Percentiles rank a stretch among this genome's conserved stretches.
phyloP scores from a whole-genome alignment of 2,797 vertebrate species.

The Esox masquinongy region DNA sequence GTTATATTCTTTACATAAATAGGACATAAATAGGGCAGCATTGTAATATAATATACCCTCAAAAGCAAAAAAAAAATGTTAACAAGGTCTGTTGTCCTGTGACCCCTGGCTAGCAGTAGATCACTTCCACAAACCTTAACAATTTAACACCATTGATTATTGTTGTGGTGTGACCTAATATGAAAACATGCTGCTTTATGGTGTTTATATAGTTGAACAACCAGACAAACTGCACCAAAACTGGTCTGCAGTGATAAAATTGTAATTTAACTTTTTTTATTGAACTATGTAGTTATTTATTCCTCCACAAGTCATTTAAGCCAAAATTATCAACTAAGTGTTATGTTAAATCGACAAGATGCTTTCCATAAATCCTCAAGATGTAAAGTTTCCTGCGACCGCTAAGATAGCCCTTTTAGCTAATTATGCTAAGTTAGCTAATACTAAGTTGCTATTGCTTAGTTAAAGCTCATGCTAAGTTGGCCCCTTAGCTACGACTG shows the following conservation, averaged over 20 bases:
- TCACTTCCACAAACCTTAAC: background rate
- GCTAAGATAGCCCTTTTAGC: background rate
- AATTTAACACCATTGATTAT: slow-evolving; percentile 16
- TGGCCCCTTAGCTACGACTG: slow-evolving; percentile 14
- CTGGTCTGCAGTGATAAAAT: slow-evolving; percentile 31
- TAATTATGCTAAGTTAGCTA: background rate
- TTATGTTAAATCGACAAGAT: slow-evolving; percentile 2
- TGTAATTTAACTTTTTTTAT: slow-evolving; percentile 26
- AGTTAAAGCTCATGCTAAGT: background rate
- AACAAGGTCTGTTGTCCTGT: slow-evolving; percentile 22
- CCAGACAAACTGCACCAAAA: slow-evolving; percentile 42
- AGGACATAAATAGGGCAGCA: background rate
- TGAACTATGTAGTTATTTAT: slow-evolving; percentile 33
- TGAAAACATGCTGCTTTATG: slow-evolving; percentile 35
- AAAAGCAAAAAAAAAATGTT: slow-evolving; percentile 14
- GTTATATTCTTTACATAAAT: slow-evolving; percentile 10
- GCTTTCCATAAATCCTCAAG: slow-evolving; percentile 8
- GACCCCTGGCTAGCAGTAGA: slow-evolving; percentile 33
- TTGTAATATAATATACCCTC: slow-evolving; percentile 22
- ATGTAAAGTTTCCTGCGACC: background rate
- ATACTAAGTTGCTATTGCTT: slow-evolving; percentile 8
- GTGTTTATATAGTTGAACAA: slow-evolving; percentile 14
- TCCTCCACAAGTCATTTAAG: slow-evolving; percentile 13
- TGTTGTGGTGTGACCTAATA: slow-evolving; percentile 13
- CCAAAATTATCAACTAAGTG: slow-evolving; percentile 32